Evolutionary conservation across 2,113 vertebrate genomes (phyloP).

Genomic region (Cinclus mexicanus): DNA sequence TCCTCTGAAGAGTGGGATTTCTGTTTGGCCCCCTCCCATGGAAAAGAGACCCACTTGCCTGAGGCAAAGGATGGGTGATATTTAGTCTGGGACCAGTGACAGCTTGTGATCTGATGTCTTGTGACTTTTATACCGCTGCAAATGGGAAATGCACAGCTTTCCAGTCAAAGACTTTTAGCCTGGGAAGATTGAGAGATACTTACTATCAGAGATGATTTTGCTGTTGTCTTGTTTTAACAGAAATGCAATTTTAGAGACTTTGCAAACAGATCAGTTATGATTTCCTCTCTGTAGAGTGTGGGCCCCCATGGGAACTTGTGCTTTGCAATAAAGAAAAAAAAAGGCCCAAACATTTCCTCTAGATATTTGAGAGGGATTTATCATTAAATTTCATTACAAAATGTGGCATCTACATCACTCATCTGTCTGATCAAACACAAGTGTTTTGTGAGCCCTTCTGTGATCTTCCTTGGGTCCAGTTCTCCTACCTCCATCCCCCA

Average conservation of each 20-base stretch:
- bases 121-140: constrained; percentile 3
- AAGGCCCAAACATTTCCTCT: neutral
- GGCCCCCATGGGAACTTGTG: neutral
- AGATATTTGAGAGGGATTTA: neutral
- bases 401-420: neutral
- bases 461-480: neutral
- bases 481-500: neutral
- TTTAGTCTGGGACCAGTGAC: neutral
- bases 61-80: neutral
- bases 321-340: neutral
- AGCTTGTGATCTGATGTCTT: constrained; percentile 17
- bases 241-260: neutral
- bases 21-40: neutral
- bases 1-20: neutral
- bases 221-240: neutral
- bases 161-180: neutral
- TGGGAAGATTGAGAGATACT: neutral
- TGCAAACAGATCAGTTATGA: neutral
- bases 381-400: neutral
- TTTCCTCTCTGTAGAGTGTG: neutral
- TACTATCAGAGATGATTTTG: neutral
- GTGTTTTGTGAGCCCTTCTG: neutral
- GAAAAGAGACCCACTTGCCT: neutral
- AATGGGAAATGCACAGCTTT: neutral
- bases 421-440: neutral